A percentile compares a stretch with the other conserved stretches of the same genome.
phyloP scores from a whole-genome alignment of 2,888 invertebrate species.

The Alitta virens region DNA sequence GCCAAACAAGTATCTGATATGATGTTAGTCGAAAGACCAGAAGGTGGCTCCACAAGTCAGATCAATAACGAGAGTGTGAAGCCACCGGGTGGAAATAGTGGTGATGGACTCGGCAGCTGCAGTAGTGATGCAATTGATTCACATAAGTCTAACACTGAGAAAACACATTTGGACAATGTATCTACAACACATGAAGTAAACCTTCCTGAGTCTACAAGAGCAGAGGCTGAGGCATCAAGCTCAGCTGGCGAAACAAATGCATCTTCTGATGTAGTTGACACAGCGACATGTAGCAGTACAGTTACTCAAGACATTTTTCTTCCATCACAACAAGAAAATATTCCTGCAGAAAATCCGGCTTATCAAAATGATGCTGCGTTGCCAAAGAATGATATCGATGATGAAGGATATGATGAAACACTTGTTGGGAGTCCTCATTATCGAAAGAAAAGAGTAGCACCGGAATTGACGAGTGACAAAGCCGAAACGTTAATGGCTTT shows the following conservation, averaged over 20 bases:
- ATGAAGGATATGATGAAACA: background rate
- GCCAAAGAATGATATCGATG: background rate
- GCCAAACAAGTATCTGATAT: background rate
- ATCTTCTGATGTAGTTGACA: too few relatives aligned
- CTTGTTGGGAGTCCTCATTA: too few relatives aligned
- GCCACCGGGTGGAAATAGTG: background rate
- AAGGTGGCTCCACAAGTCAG: background rate
- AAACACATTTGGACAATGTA: too few relatives aligned
- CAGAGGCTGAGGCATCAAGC: too few relatives aligned
- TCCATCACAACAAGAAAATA: background rate
- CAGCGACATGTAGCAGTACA: too few relatives aligned
- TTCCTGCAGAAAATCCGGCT: background rate
- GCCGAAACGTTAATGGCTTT: constrained; percentile 31
- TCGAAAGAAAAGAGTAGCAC: background rate
- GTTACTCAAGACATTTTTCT: too few relatives aligned
- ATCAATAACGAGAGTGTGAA: background rate
- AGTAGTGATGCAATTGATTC: background rate
- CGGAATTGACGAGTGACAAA: background rate
- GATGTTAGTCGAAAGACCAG: background rate
- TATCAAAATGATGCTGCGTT: background rate
- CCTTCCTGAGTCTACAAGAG: too few relatives aligned
- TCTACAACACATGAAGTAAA: too few relatives aligned
- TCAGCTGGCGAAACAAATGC: too few relatives aligned
- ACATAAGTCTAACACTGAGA: too few relatives aligned
- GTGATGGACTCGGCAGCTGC: background rate